Evolutionary conservation across 2,888 invertebrate genomes (phyloP), one percentile per base, ranked within the genome.

Genomic region (Andrena flavipes): DNA sequence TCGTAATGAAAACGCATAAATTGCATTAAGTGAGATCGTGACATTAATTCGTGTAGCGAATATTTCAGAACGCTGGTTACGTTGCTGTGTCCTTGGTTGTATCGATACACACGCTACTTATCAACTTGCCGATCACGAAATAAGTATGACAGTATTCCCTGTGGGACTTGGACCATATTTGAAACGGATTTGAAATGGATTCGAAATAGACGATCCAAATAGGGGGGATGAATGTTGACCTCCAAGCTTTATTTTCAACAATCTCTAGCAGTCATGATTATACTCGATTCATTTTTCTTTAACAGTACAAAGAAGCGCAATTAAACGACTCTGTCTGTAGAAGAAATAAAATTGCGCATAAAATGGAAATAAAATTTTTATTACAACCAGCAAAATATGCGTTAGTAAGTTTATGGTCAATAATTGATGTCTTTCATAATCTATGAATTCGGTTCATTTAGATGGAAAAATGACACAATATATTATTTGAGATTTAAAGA

Each of bases 61-160:
- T 20, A 51, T 51, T 51, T 51, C 8, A 51, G n/a, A 20, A 20
- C 51, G 51, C 20, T 20, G 51, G 20, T 42, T 42, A 42, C 42
- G 13, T 42, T 51, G 7, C 8, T 51, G 51, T 20, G 51, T 7
- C 51, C 51, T 51, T 51, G 20, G 51, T 51, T 51, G 7, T 51
- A 51, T 51, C 51, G 51, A 51, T 51, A 51, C n/a, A 51, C 51
- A 20, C 51, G 51, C 20, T 20, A 51, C 51, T 51, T 51, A 51
- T 51, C 51, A 20, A 20, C 51, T 20, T 51, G 51, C 51, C 51
- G 51, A 51, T 51, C 51, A 51, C 51, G 8, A 20, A 51, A 51
- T 51, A 20, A 51, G 51, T 20, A 20, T 51, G 51, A 51, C 20
- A 8, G 51, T 51, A 20, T 51, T 20, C 51, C 51, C 51, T 20